These are phyloP conservation scores for Phataginus tricuspis DNA, from an alignment of 2,797 vertebrate species.

Conservation along the genomic window DNA sequence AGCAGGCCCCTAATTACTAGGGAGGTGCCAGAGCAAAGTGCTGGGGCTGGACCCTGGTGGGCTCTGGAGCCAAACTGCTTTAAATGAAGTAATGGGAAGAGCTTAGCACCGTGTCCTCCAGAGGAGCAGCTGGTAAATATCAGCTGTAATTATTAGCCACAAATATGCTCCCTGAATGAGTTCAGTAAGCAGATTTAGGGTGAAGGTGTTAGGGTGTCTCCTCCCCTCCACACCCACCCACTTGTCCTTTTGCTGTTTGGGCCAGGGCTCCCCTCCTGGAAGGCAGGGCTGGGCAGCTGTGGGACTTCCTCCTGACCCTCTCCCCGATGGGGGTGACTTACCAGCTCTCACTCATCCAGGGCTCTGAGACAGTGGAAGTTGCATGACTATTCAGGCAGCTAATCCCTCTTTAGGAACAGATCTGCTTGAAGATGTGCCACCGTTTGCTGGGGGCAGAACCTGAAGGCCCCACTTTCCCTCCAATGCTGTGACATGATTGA, in stretches of 20 bases:
- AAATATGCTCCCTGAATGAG: not conserved
- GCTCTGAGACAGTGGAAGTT: too few relatives aligned
- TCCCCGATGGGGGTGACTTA: not conserved
- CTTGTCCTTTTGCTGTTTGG: not conserved
- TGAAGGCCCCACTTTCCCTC: not conserved
- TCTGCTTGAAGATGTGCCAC: not conserved
- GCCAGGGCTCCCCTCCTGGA: not conserved
- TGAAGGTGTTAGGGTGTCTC: not conserved
- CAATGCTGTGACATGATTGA: accelerated
- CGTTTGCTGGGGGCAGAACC: accelerated
- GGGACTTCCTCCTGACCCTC: not conserved
- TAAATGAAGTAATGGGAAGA: not conserved
- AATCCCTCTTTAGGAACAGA: not conserved
- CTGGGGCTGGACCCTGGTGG: not conserved
- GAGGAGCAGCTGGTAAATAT: not conserved
- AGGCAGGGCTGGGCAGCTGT: too few relatives aligned
- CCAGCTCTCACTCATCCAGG: too few relatives aligned
- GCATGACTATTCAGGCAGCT: accelerated
- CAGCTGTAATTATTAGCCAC: accelerated
- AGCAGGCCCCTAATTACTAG: too few relatives aligned
- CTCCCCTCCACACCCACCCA: too few relatives aligned
- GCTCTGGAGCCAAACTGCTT: not conserved
- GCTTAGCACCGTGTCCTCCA: not conserved
- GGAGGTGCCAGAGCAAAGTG: not conserved
- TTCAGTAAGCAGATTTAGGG: not conserved